Evolutionary conservation across 2,797 vertebrate genomes (phyloP), one percentile per base, ranked within the genome.

Genomic region (Enteromius thamalakanensis): DNA sequence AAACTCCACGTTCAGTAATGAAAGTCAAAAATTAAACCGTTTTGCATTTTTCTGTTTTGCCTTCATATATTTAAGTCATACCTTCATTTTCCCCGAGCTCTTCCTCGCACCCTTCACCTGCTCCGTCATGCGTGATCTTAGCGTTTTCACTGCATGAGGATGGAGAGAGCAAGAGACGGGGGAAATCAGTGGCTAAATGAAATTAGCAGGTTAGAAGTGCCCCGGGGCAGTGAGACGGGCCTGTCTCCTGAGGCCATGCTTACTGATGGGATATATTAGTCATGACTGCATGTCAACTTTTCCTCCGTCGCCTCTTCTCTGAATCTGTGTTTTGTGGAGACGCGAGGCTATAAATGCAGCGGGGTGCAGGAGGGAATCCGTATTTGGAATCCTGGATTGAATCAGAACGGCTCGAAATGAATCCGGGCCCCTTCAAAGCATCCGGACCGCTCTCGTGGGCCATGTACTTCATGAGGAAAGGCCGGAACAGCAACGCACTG

Each of bases 211-310:
- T 94, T 93, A 88, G 91, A 91, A 92, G 90, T 81, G 96, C 96
- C 97, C 70, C 86, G 90, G 95, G 96, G 96, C 94, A 96, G 90
- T 93, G 89, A 93, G 93, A 94, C 93, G 92, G 55, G 65, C 88
- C 87, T 92, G 91, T 96, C 96, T 96, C 97, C 90, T 76, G 95
- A 94, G 96, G 95, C 93, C 93, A 93, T 90, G 93, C 92, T 95
- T 94, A 94, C 91, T 89, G 92, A 87, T 90, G 88, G 12, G 89
- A 90, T 92, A 81, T 92, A 93, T 93, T 91, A 90, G 94, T 93
- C 92, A 92, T 95, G 93, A 93, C 90, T 94, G 93, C 89, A 87
- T 92, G 92, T 80, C 82, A 55, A 78, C 71, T 49, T 70, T 78
- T 69, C 78, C 76, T 79, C 75, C 70, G 79, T 74, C 64, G 76